Evolutionary conservation across 2,113 vertebrate genomes (phyloP), one percentile per base, ranked within the genome.

Genomic region (Brachyhypopomus gauderio): DNA sequence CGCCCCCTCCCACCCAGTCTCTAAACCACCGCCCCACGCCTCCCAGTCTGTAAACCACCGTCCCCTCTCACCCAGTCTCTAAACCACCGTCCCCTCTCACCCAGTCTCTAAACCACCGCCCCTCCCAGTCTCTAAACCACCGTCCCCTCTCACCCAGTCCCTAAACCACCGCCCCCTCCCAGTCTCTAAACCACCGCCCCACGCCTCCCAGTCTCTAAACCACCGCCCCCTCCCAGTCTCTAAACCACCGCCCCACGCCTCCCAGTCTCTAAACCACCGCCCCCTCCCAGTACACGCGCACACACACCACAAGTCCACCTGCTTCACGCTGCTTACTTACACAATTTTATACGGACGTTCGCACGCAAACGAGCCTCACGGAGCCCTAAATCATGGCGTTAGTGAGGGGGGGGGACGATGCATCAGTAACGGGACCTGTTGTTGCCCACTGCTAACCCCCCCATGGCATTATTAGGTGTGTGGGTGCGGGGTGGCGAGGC

Each of bases 251-350:
- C 64, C 64, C 45, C 23, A 62, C 56, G 5, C 20, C 23, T 48
- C 22, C n/a, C 48, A 30, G 45, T 30, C 23, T 60, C 9, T 8
- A 55, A 30, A 23, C 48, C 14, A 9, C 5, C 36, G 7, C 38
- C 1, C 3, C 74, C 73, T 12, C 25, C 58, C 30, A 59, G 38
- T 59, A 80, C 17, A 27, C 59, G 25, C 70, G 3, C 63, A 70
- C 67, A n/a, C 75, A 76, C 48, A 17, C 7, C 34, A 91, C 23
- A 14, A 14, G 62, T 64, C 89, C 84, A 92, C 91, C 89, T 92
- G 89, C 89, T 89, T 86, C 89, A 84, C 84, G 85, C 88, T 77
- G 82, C 77, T 72, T 66, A 62, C 71, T 64, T 74, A 27, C 12
- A 30, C 11, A 30, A 25, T 30, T 9, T 6, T 8, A n/a, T 52